These are phyloP conservation scores for Cryptotermes secundus DNA, from an alignment of 1,140 invertebrate species.

Conservation along the genomic window DNA sequence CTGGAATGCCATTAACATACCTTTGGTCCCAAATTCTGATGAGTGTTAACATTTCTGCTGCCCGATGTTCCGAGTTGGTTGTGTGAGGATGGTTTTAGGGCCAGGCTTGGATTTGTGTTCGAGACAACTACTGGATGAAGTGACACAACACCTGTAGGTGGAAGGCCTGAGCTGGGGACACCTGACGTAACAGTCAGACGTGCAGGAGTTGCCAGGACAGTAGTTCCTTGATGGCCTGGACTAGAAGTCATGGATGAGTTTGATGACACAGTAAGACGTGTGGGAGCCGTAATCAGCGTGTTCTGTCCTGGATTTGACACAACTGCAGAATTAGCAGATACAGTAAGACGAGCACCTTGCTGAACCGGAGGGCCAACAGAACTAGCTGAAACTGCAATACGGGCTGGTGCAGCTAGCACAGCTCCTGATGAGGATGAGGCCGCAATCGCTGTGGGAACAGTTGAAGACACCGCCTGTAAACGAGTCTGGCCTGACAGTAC, in stretches of 20 bases:
- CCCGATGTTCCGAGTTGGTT: neutral
- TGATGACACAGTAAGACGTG: neutral
- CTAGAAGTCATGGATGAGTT: neutral
- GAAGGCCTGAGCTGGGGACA: conserved; percentile 1
- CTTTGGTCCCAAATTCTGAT: conserved; percentile 15
- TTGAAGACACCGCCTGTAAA: neutral
- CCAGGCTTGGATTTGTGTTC: neutral
- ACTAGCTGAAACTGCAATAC: conserved; percentile 8
- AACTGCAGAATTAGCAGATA: conserved; percentile 8
- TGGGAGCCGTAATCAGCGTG: neutral
- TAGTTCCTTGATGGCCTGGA: neutral
- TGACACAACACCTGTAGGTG: neutral
- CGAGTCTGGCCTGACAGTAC: neutral
- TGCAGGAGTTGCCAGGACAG: neutral
- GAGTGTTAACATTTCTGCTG: neutral
- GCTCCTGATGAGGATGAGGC: neutral
- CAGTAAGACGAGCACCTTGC: conserved; percentile 18
- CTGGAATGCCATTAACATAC: neutral
- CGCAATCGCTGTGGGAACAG: conserved; percentile 9
- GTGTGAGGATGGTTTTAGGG: neutral
- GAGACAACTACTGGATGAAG: conserved; percentile 5
- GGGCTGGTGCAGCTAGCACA: neutral
- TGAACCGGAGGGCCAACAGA: neutral
- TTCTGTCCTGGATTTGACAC: neutral
- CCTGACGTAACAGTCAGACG: neutral